Base-by-base conservation (phyloP, 2,113 vertebrate genomes). In the Ophthalmolycus amberensis region DNA sequence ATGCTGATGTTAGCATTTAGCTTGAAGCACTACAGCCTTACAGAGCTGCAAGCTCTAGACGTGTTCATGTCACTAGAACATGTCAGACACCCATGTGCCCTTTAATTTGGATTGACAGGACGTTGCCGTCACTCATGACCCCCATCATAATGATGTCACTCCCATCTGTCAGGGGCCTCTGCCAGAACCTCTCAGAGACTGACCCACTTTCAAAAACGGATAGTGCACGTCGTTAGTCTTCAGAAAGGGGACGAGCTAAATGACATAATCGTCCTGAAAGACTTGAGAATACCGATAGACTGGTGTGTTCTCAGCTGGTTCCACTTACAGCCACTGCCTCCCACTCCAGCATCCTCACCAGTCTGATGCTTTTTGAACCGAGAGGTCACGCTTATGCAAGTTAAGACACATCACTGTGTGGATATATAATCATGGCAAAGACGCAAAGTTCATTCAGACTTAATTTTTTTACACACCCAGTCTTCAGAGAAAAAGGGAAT, bases 191-290 rank as follows among this genome's bases (percentile, higher is more conserved):
- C 80, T 46, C 32, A 72, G 79, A 91, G 82, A 72, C 77, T 91
- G 92, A 93, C 94, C 93, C 71, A 94, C 59, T 93, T 94, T 75
- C 64, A 65, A 70, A 88, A 83, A 75, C 20, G n/a, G 37, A 71
- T 50, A 63, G 62, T 11, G 40, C 29, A 44, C 20, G 18, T 83
- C 54, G 2, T 80, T 50, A 38, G 25, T 64, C 40, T 80, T 83
- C 38, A 44, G 59, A 82, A 44, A 71, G 64, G 7, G 71, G 71
- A 77, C 34, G 29, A 40, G 46, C 67, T 34, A n/a, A 20, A n/a
- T 59, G 66, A 38, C 42, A 60, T 12, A 29, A 25, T 34, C 15
- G 38, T 66, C 40, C 74, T 67, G 4, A n/a, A 64, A 66, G 22
- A 34, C 42, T 0, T 0, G 44, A 75, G 15, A 70, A 65, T 3